A percentile compares a stretch with the other conserved stretches of the same genome.
Evolutionary conservation across 2,888 invertebrate species (phyloP).

Genomic region (Hyppa rectilinea): DNA sequence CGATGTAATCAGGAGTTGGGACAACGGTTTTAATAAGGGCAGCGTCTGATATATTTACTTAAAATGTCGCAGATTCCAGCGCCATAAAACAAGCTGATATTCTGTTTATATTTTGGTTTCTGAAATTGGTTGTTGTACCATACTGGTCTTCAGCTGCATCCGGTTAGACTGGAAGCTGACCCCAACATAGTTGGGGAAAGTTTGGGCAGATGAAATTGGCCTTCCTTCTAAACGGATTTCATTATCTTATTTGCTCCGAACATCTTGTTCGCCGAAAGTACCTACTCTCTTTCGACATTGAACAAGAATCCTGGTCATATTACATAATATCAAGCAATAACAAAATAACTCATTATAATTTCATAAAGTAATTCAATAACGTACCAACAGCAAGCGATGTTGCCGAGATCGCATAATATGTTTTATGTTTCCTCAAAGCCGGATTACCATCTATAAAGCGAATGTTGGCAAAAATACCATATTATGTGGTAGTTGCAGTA

Average conservation of each 20-base stretch:
- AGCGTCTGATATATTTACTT: slow-evolving; percentile 23
- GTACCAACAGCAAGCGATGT: slow-evolving; percentile 24
- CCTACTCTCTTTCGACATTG: slow-evolving; percentile 17
- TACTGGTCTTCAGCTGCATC: no score
- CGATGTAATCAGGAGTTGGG: slow-evolving; percentile 50
- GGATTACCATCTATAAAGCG: slow-evolving; percentile 44
- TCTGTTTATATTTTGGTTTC: slow-evolving; percentile 14
- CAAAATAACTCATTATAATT: slow-evolving; percentile 47
- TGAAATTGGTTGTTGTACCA: no score
- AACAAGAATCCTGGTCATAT: slow-evolving; percentile 38
- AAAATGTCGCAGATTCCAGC: slow-evolving; percentile 7
- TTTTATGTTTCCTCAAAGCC: slow-evolving; percentile 37
- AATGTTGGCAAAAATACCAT: slow-evolving; percentile 50
- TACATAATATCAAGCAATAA: slow-evolving; percentile 39
- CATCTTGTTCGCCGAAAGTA: slow-evolving; percentile 12
- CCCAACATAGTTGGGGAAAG: no score
- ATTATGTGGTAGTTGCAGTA: slow-evolving; percentile 26
- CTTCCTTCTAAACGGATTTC: no score
- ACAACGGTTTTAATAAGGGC: slow-evolving; percentile 48
- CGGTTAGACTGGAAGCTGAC: no score
- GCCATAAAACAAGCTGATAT: slow-evolving; percentile 30
- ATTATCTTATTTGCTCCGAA: slow-evolving; percentile 20
- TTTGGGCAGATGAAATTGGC: no score
- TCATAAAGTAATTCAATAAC: slow-evolving; percentile 53
- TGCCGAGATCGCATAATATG: slow-evolving; percentile 19